These are phyloP conservation scores for Phyllotreta cruciferae DNA, from an alignment of 2,888 invertebrate genomes.

Conservation along the genomic window DNA sequence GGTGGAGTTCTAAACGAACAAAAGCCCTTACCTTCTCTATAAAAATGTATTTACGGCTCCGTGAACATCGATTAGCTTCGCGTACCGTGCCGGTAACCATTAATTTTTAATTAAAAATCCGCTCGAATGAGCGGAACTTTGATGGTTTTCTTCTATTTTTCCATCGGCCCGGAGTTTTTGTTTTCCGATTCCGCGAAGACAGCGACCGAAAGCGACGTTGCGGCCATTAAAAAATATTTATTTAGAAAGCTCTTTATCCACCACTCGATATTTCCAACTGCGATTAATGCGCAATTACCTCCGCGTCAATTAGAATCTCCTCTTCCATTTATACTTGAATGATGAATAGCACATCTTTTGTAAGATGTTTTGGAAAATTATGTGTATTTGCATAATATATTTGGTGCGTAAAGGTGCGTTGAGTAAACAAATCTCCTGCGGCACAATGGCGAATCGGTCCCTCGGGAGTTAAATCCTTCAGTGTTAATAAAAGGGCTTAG, in stretches of 20 bases:
- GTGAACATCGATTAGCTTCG: conserved; percentile 43
- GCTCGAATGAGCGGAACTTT: conserved; percentile 36
- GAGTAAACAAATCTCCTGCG: conserved; percentile 34
- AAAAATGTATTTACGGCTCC: conserved; percentile 52
- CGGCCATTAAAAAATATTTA: too few relatives aligned
- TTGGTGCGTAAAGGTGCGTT: conserved; percentile 8
- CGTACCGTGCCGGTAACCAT: conserved; percentile 44
- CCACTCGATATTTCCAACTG: conserved; percentile 4
- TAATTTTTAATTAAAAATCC: conserved; percentile 49
- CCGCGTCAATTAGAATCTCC: conserved; percentile 10
- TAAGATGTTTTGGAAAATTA: too few relatives aligned
- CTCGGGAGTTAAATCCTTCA: conserved; percentile 46
- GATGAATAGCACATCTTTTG: too few relatives aligned
- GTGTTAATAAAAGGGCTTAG: conserved; percentile 44
- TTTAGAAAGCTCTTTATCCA: too few relatives aligned
- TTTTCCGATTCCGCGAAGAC: too few relatives aligned
- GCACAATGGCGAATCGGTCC: conserved; percentile 40
- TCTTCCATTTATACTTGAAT: too few relatives aligned
- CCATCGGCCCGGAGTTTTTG: background rate
- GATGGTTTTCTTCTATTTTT: conserved; percentile 31
- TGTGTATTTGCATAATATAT: conserved; percentile 21
- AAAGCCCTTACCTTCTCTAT: conserved; percentile 51
- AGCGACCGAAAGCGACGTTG: too few relatives aligned
- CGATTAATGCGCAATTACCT: conserved; percentile 19
- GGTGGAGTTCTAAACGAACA: conserved; percentile 46